Conservation (phyloP, 2,888 invertebrate genomes). For the Patella caerulea region DNA sequence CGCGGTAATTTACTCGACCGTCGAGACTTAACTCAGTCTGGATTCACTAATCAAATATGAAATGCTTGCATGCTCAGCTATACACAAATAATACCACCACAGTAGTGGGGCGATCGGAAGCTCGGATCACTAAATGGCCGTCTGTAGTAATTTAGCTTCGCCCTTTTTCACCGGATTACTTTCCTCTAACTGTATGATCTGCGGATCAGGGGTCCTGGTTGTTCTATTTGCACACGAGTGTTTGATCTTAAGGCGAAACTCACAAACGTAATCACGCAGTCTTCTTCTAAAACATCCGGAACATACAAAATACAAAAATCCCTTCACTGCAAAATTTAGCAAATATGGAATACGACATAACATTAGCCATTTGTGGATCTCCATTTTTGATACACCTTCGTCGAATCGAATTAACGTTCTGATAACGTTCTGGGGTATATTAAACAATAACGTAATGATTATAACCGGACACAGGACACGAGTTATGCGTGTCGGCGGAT, state of each 20-base stretch:
- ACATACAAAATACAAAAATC: slow-evolving; percentile 33
- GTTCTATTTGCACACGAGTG: not conserved
- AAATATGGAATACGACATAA: slow-evolving; percentile 28
- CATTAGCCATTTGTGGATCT: slow-evolving; percentile 19
- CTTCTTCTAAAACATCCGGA: slow-evolving; percentile 33
- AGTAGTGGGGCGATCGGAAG: too few species aligned
- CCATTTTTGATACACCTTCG: not conserved
- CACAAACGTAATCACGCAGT: not conserved
- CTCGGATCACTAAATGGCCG: not conserved
- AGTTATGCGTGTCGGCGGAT: slow-evolving; percentile 29
- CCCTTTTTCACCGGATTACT: not conserved
- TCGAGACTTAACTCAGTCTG: too few species aligned
- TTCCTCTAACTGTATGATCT: not conserved
- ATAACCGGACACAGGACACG: slow-evolving; percentile 36
- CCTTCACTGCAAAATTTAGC: slow-evolving; percentile 33
- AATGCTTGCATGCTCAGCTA: too few species aligned
- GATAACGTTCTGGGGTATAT: slow-evolving; percentile 30
- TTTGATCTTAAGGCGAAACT: not conserved
- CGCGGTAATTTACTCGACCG: too few species aligned
- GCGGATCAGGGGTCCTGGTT: not conserved
- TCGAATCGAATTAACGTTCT: slow-evolving; percentile 20
- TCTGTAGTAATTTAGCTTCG: not conserved
- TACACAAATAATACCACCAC: too few species aligned
- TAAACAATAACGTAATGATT: slow-evolving; percentile 28
- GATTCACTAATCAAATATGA: too few species aligned